These are phyloP conservation scores for Macrocentrus cingulum DNA, from an alignment of 1,140 invertebrate species.

Conservation along the genomic window DNA sequence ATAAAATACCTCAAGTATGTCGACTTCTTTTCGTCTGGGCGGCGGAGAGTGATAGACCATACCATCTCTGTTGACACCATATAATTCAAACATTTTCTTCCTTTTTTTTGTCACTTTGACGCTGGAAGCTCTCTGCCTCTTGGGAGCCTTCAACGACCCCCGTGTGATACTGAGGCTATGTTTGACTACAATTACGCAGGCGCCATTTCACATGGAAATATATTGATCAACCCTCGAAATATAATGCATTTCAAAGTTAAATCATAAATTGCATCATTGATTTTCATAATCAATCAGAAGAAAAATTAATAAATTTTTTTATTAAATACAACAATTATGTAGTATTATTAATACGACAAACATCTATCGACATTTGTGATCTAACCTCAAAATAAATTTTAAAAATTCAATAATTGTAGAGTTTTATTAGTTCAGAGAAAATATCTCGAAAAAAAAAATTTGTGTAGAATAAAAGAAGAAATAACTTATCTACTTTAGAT, in stretches of 20 bases:
- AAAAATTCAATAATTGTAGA: no score
- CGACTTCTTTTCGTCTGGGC: constrained; percentile 50
- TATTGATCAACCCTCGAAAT: constrained; percentile 6
- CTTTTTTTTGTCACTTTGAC: constrained; percentile 10
- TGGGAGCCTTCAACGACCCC: constrained; percentile 10
- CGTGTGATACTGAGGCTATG: constrained; percentile 21
- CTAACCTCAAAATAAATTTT: no score
- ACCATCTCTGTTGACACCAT: constrained; percentile 45
- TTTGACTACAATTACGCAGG: constrained; percentile 10
- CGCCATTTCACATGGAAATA: background rate
- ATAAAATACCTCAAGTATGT: constrained; percentile 56
- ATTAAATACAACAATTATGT: no score
- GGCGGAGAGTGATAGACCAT: constrained; percentile 52
- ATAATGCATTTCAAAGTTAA: background rate
- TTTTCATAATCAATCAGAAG: background rate
- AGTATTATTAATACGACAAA: no score
- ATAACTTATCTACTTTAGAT: no score
- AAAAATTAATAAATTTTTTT: no score
- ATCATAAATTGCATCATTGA: background rate
- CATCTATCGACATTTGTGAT: no score
- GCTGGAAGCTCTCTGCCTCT: background rate
- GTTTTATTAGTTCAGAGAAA: no score
- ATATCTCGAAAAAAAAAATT: no score
- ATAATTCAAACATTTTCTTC: constrained; percentile 49
- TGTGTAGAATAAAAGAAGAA: no score